These are phyloP conservation scores for Amphiura filiformis DNA, from an alignment of 35 echinoderm and acorn worm species.

Conservation along the genomic window DNA sequence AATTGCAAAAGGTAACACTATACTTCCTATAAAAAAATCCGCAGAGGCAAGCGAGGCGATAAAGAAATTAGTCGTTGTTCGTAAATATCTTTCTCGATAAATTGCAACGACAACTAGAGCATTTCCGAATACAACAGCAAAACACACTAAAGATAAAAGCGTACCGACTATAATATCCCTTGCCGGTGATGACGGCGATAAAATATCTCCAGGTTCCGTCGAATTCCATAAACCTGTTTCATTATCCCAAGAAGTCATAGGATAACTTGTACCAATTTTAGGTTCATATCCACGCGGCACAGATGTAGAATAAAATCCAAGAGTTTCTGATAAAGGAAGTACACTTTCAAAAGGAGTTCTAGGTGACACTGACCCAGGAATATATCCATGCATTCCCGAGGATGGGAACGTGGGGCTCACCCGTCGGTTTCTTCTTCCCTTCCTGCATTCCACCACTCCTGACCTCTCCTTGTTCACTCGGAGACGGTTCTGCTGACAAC, in stretches of 20 bases:
- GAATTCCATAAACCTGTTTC: background rate
- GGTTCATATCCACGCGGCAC: background rate
- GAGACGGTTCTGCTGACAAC: background rate
- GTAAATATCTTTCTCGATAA: conserved; percentile 39
- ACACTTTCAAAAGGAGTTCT: background rate
- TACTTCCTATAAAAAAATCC: conserved; percentile 66
- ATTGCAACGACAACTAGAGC: conserved; percentile 60
- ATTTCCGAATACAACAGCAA: conserved; percentile 71
- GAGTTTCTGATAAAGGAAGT: background rate
- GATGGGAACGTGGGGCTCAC: background rate
- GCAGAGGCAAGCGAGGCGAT: conserved; percentile 68
- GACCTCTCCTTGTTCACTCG: background rate
- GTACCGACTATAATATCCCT: conserved; percentile 38
- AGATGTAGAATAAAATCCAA: background rate
- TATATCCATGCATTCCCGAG: background rate
- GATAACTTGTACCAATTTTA: background rate
- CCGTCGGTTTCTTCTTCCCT: background rate
- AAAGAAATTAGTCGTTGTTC: conserved; percentile 69
- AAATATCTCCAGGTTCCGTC: background rate
- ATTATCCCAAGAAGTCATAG: background rate
- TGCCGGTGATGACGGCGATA: background rate
- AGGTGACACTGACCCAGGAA: background rate
- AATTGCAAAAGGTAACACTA: conserved; percentile 65
- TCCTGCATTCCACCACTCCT: background rate
- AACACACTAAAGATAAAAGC: conserved; percentile 20